Evolutionary conservation across 23 tunicate genomes (phyloP).

Genomic region (Halocynthia roretzi): DNA sequence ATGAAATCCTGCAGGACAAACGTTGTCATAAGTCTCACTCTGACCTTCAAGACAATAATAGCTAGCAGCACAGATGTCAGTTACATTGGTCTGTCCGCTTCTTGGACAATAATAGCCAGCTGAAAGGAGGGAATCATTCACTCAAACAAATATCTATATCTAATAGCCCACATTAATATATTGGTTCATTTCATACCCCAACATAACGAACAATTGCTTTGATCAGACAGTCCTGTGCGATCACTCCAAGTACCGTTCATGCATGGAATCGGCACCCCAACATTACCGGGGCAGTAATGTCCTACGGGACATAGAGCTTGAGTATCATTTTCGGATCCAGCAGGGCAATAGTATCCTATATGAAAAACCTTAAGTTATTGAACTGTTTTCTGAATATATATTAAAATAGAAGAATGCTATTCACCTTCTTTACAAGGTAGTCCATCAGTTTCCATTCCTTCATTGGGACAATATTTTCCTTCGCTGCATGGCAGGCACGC

Average conservation of each 20-base stretch:
- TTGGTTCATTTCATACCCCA: constrained; percentile 17
- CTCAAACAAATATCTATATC: not conserved
- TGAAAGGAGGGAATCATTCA: constrained; percentile 2
- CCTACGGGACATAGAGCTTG: constrained; percentile 59
- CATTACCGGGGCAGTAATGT: constrained; percentile 66
- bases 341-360: constrained; percentile 74
- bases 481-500: constrained; percentile 56
- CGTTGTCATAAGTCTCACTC: constrained; percentile 53
- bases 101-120: constrained; percentile 87
- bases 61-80: constrained; percentile 51
- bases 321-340: constrained; percentile 57
- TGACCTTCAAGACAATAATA: constrained; percentile 81
- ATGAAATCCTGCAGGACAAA: constrained; percentile 62
- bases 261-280: constrained; percentile 34
- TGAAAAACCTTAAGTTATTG: not conserved
- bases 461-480: constrained; percentile 70
- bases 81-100: constrained; percentile 52
- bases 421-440: constrained; percentile 65
- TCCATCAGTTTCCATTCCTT: constrained; percentile 58
- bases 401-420: too few species aligned
- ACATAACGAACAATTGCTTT: constrained; percentile 38
- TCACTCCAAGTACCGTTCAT: constrained; percentile 92
- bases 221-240: constrained; percentile 34
- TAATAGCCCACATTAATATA: not conserved
- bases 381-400: not conserved